A percentile compares a stretch with the other conserved stretches of the same genome.
Evolutionary conservation across 2,888 invertebrate genomes (phyloP).

Genomic region (Baccha elongata): DNA sequence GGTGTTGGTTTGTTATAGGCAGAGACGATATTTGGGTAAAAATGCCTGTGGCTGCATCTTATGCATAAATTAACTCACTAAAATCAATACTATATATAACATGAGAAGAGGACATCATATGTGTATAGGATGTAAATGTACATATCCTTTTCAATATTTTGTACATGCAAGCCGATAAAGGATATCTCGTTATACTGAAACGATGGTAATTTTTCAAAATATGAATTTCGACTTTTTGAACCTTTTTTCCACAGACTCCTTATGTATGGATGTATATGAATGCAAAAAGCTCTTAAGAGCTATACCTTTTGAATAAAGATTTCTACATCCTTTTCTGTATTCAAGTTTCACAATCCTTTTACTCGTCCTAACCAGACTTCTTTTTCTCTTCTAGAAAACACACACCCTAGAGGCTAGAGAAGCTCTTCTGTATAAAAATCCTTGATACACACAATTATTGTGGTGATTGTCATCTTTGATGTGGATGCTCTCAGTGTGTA

Average conservation of each 20-base stretch:
- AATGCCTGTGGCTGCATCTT: conserved; percentile 13
- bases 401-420: conserved; percentile 30
- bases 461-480: conserved; percentile 67
- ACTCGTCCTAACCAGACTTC: neutral
- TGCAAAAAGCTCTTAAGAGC: conserved; percentile 9
- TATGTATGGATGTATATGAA: neutral
- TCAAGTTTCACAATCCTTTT: neutral
- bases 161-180: conserved; percentile 1
- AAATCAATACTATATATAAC: neutral
- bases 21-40: neutral
- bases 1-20: neutral
- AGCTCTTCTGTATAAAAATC: conserved; percentile 28
- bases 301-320: conserved; percentile 12
- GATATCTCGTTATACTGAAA: neutral
- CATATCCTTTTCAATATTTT: neutral
- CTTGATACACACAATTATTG: conserved; percentile 63
- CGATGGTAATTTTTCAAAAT: conserved; percentile 5
- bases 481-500: conserved; percentile 36
- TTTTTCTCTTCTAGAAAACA: neutral
- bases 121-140: neutral
- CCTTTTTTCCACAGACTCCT: conserved; percentile 2
- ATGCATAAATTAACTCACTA: conserved; percentile 26
- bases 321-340: neutral
- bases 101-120: neutral
- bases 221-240: conserved; percentile 9